Conservation (phyloP, 1,140 invertebrate genomes). For the Leptoteleia sp. region DNA sequence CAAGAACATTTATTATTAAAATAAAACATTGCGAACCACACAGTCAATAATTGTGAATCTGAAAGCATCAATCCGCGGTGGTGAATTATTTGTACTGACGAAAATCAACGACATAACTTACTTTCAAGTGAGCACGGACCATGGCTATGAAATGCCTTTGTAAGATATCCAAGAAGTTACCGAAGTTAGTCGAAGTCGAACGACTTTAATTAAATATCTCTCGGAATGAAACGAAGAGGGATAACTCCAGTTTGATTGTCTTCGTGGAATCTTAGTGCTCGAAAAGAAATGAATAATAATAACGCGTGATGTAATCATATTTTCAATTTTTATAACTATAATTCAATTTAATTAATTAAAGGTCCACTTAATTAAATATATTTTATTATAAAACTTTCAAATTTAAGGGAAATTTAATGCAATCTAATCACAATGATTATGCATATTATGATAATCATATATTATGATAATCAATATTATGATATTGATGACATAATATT, state of each 20-base stretch:
- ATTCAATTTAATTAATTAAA: slow-evolving; percentile 1
- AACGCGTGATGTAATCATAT: slow-evolving; percentile 26
- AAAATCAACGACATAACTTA: slow-evolving; percentile 68
- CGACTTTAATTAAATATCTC: slow-evolving; percentile 80
- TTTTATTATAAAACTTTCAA: too few species aligned
- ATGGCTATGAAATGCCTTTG: slow-evolving; percentile 75
- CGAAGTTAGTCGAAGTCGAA: slow-evolving; percentile 73
- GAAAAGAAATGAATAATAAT: slow-evolving; percentile 53
- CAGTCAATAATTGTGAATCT: too few species aligned
- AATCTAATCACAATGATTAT: too few species aligned
- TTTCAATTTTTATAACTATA: background rate
- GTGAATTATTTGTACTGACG: slow-evolving; percentile 26
- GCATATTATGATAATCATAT: too few species aligned
- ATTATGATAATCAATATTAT: too few species aligned
- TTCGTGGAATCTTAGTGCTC: slow-evolving; percentile 43
- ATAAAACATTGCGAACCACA: too few species aligned
- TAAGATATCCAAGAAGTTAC: slow-evolving; percentile 77
- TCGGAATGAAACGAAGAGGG: slow-evolving; percentile 61
- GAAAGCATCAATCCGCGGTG: slow-evolving; percentile 24
- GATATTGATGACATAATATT: too few species aligned
- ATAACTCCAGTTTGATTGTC: slow-evolving; percentile 73
- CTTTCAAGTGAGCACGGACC: slow-evolving; percentile 36
- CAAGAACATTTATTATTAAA: too few species aligned
- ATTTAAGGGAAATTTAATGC: too few species aligned
- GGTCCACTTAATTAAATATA: too few species aligned